phyloP scores from a whole-genome alignment of 2,888 invertebrate genomes.

The Escarpia spicata region DNA sequence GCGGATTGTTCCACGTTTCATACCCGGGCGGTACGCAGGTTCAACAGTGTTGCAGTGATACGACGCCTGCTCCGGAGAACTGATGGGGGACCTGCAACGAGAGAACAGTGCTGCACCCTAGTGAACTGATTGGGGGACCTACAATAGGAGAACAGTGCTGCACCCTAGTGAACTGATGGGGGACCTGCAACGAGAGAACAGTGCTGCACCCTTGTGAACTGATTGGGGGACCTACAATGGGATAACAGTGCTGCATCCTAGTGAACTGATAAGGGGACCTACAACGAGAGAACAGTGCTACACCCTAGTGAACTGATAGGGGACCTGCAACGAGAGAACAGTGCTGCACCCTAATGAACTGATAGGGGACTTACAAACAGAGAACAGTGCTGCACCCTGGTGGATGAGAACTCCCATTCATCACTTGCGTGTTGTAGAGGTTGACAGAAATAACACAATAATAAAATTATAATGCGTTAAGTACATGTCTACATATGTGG shows the following conservation, averaged over 20 bases:
- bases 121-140: background rate
- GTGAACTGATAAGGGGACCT: too few relatives aligned
- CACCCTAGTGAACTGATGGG: too few relatives aligned
- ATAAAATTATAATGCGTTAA: too few relatives aligned
- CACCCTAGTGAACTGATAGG: background rate
- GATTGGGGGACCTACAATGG: background rate
- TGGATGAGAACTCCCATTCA: background rate
- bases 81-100: background rate
- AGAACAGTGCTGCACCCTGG: background rate
- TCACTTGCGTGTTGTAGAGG: too few relatives aligned
- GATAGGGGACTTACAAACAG: background rate
- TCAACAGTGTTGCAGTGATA: background rate
- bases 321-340: background rate
- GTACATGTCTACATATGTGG: too few relatives aligned
- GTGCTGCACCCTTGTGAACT: background rate
- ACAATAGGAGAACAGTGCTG: background rate
- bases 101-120: background rate
- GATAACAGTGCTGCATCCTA: background rate
- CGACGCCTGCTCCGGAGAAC: background rate
- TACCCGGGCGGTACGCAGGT: constrained; percentile 41
- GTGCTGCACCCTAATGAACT: background rate
- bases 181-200: background rate
- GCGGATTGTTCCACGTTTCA: constrained; percentile 53
- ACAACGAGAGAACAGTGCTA: background rate
- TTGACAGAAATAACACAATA: too few relatives aligned